Base-by-base conservation (phyloP, 2,888 invertebrate genomes). In the Chydorus sphaericus region DNA sequence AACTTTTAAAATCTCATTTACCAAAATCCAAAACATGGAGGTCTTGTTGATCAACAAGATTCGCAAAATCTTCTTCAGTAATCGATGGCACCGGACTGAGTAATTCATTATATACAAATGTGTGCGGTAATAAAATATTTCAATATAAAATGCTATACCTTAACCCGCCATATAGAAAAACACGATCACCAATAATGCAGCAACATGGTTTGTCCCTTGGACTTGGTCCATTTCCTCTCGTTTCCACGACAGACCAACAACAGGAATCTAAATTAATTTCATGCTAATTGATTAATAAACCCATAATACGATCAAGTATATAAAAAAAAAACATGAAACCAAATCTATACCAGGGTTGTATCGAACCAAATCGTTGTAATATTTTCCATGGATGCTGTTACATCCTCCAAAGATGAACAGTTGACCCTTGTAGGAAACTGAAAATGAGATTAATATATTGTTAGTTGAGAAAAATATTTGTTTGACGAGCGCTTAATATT, bases 361-460 rank as follows among this genome's bases (percentile, higher is more conserved):
- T 65, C 80, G 79, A 68, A 81, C 81, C 60, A 92, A 71, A 71
- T 92, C 90, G 70, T 87, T 85, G 66, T 81, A 91, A 71, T 93
- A 92, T 83, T n/a, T n/a, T n/a, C n/a, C 80, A 55, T 75, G 68
- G 29, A 81, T 72, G 10, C 87, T 85, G 70, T 91, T 88, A 67
- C 82, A 92, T 29, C 93, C 93, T 53, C 92, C 93, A 72, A 93
- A 92, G 59, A 92, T 80, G 67, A 85, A 91, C 73, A 93, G 80
- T 63, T 78, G 75, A 23, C 77, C 79, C 61, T 82, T 77, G 67
- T 85, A 79, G 6, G 82, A 72, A 80, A 90, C 89, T 89, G 71
- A 48, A 60, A 33, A 14, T 16, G 59, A 56, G 60, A 20, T 20
- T 11, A 26, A 20, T 5, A 3, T 18, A 2, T 4, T 14, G 28